Evolutionary conservation across 2,113 vertebrate genomes (phyloP).

Genomic region (Triplophysa rosa): DNA sequence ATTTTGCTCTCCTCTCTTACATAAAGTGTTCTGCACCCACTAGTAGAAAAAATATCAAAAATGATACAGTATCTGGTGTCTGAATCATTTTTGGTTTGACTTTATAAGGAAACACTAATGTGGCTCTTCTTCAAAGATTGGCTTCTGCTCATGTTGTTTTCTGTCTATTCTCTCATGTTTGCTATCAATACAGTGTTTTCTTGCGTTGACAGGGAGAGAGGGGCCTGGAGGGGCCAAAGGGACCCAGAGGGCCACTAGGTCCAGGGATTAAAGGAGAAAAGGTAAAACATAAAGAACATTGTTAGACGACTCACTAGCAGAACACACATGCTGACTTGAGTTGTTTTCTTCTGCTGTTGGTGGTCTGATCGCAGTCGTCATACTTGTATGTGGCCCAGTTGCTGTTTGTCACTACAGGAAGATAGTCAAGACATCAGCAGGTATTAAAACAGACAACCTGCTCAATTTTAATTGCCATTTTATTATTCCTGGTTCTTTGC

Average conservation of each 20-base stretch:
- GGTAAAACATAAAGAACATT: slow-evolving; percentile 63
- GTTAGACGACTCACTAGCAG: not conserved
- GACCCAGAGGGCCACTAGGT: slow-evolving; percentile 77
- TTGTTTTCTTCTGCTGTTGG: too few species aligned
- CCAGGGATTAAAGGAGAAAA: slow-evolving; percentile 85
- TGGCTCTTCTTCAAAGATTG: too few species aligned
- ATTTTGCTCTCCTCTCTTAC: too few species aligned
- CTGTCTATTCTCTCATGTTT: too few species aligned
- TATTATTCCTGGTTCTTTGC: not conserved
- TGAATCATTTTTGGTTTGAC: too few species aligned
- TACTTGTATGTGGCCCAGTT: not conserved
- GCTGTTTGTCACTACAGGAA: not conserved
- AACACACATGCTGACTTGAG: not conserved
- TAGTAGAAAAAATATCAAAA: too few species aligned
- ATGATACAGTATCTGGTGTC: too few species aligned
- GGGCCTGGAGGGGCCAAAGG: slow-evolving; percentile 83
- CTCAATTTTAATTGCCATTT: not conserved
- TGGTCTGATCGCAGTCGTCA: not conserved
- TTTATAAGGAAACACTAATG: too few species aligned
- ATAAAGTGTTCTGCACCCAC: too few species aligned
- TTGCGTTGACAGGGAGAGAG: slow-evolving; percentile 84
- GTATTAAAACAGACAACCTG: not conserved
- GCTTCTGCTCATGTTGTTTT: too few species aligned
- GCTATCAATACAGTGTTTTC: too few species aligned
- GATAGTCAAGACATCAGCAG: not conserved